These are phyloP conservation scores for Luffia ferchaultella DNA, from an alignment of 2,888 invertebrate species.

Conservation along the genomic window DNA sequence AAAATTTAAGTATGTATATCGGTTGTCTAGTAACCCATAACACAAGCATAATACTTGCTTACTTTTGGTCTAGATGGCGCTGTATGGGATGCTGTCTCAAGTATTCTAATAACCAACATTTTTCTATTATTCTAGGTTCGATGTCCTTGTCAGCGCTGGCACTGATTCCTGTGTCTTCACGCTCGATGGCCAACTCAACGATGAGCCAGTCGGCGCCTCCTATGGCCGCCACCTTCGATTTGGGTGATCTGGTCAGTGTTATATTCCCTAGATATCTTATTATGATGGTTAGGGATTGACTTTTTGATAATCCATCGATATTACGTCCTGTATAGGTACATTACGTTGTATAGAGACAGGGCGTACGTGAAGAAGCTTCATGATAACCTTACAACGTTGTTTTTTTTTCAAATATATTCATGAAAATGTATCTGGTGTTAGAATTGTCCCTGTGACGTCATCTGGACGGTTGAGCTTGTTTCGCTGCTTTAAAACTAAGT, in stretches of 20 bases:
- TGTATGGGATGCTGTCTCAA: background rate
- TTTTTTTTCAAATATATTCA: too few relatives aligned
- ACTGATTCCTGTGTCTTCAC: conserved; percentile 36
- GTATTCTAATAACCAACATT: background rate
- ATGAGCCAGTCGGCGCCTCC: conserved; percentile 54
- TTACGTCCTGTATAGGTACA: too few relatives aligned
- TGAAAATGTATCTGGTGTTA: too few relatives aligned
- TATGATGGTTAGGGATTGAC: too few relatives aligned
- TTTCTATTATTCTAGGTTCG: conserved; percentile 32
- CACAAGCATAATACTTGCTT: background rate
- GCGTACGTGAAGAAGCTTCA: too few relatives aligned
- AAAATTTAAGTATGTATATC: background rate
- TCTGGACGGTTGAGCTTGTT: too few relatives aligned
- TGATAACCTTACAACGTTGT: too few relatives aligned
- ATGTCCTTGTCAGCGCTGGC: conserved; percentile 48
- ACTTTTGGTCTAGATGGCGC: background rate
- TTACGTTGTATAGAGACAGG: too few relatives aligned
- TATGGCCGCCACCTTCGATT: conserved; percentile 30
- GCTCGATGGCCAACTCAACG: conserved; percentile 17
- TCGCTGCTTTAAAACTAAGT: too few relatives aligned
- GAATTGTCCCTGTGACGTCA: too few relatives aligned
- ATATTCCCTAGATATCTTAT: too few relatives aligned
- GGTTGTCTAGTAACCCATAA: background rate
- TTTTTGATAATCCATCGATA: too few relatives aligned
- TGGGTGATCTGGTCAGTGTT: conserved; percentile 33